These are phyloP conservation scores for Aselliscus stoliczkanus DNA, from an alignment of 2,797 vertebrate species.

Conservation along the genomic window DNA sequence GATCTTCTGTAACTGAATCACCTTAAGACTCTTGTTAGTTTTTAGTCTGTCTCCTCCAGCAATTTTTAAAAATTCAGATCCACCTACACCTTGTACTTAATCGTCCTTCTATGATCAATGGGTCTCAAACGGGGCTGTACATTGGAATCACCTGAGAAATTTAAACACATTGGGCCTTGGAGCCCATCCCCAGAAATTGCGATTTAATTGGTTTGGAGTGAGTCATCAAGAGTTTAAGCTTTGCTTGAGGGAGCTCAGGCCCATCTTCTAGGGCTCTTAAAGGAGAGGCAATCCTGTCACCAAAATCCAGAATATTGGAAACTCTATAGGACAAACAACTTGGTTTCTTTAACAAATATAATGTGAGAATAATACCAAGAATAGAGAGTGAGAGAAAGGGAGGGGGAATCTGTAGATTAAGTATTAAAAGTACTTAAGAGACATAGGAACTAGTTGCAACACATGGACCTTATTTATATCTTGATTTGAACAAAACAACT, in stretches of 20 bases:
- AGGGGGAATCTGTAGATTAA: fast-evolving
- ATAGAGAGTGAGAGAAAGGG: background rate
- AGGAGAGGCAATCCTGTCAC: background rate
- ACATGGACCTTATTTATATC: background rate
- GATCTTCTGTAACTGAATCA: background rate
- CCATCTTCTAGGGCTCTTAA: background rate
- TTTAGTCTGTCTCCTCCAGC: background rate
- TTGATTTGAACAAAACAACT: background rate
- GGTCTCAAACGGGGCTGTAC: background rate
- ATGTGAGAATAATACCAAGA: background rate
- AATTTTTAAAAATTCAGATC: background rate
- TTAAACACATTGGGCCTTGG: background rate
- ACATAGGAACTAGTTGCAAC: background rate
- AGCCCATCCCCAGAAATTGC: background rate
- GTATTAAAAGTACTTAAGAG: background rate
- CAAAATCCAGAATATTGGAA: background rate
- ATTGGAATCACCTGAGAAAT: background rate
- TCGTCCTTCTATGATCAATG: background rate
- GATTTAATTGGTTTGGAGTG: background rate
- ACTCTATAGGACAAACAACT: background rate
- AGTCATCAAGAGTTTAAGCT: background rate
- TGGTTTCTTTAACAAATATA: background rate
- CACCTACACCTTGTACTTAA: background rate
- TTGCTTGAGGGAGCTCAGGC: background rate
- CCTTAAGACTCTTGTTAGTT: background rate